Percentiles rank a stretch among this genome's conserved stretches.
These are phyloP conservation scores for Paratrypauchen microcephalus DNA, from an alignment of 2,797 vertebrate genomes.

Conservation along the genomic window DNA sequence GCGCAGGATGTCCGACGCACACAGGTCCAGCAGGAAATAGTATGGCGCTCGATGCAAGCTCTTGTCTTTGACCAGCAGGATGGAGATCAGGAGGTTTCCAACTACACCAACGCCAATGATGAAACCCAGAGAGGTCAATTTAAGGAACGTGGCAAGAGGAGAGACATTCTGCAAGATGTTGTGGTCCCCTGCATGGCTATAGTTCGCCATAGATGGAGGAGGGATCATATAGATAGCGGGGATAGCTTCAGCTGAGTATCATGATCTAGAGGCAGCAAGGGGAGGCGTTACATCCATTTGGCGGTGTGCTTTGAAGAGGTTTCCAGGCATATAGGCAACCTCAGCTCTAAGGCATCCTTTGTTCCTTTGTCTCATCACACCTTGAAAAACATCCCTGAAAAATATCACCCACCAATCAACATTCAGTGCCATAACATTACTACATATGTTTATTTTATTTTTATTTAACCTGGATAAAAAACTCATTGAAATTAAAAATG, in stretches of 20 bases:
- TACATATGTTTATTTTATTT: slow-evolving; percentile 59
- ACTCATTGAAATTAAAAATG: too few relatives aligned
- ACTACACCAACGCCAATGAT: slow-evolving; percentile 99
- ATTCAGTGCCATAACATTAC: slow-evolving; percentile 65
- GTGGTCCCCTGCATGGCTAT: slow-evolving; percentile 99
- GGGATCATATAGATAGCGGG: slow-evolving; percentile 92
- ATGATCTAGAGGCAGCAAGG: slow-evolving; percentile 94
- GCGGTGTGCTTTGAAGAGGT: slow-evolving; percentile 92
- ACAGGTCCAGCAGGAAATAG: slow-evolving; percentile 99
- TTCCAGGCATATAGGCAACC: slow-evolving; percentile 91
- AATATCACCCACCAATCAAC: slow-evolving; percentile 77
- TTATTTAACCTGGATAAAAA: too few relatives aligned
- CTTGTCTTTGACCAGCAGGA: slow-evolving; percentile 99
- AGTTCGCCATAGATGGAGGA: slow-evolving; percentile 99
- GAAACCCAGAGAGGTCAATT: slow-evolving; percentile 99
- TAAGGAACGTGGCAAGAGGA: slow-evolving; percentile 99
- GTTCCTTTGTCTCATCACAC: slow-evolving; percentile 97
- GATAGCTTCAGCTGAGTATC: slow-evolving; percentile 98
- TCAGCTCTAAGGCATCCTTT: slow-evolving; percentile 91
- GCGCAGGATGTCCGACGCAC: slow-evolving; percentile 96
- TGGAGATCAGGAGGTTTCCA: slow-evolving; percentile 99
- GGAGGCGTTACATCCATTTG: slow-evolving; percentile 96
- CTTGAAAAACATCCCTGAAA: slow-evolving; percentile 86
- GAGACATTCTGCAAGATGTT: slow-evolving; percentile 99
- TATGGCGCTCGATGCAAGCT: slow-evolving; percentile 98